Conservation (phyloP, 2,113 vertebrate genomes). For the Hippoglossus stenolepis region DNA sequence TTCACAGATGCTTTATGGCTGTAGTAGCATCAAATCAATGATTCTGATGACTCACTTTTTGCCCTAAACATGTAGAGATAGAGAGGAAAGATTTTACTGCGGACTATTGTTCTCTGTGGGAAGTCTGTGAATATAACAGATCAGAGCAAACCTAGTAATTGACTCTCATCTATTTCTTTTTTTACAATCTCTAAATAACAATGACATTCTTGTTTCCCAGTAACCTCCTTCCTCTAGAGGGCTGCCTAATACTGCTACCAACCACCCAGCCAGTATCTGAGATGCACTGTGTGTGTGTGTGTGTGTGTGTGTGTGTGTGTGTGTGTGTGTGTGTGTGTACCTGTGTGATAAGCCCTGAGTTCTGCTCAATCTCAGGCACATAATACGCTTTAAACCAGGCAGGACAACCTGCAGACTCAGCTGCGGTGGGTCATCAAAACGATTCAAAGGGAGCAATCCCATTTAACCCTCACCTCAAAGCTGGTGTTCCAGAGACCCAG, state of each 20-base stretch:
- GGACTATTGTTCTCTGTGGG: neutral
- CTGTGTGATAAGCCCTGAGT: constrained; percentile 65
- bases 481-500: constrained; percentile 72
- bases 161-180: constrained; percentile 22
- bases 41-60: neutral
- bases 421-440: constrained; percentile 79
- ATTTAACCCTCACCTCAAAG: constrained; percentile 82
- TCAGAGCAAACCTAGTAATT: constrained; percentile 22
- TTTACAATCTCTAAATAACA: constrained; percentile 47
- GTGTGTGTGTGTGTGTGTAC: constrained; percentile 37
- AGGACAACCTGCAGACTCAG: constrained; percentile 83
- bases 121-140: constrained; percentile 7
- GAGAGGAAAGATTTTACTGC: neutral
- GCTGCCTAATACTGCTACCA: constrained; percentile 41
- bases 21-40: neutral
- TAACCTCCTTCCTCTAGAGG: constrained; percentile 42
- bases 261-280: constrained; percentile 45
- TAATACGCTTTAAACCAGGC: constrained; percentile 79
- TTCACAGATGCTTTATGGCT: neutral
- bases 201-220: constrained; percentile 5
- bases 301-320: constrained; percentile 43
- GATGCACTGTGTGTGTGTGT: constrained; percentile 27
- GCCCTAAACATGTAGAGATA: neutral
- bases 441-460: constrained; percentile 82
- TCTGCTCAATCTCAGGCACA: constrained; percentile 72